Evolutionary conservation across 2,888 invertebrate species (phyloP).

Genomic region (Cephus pygmeus): DNA sequence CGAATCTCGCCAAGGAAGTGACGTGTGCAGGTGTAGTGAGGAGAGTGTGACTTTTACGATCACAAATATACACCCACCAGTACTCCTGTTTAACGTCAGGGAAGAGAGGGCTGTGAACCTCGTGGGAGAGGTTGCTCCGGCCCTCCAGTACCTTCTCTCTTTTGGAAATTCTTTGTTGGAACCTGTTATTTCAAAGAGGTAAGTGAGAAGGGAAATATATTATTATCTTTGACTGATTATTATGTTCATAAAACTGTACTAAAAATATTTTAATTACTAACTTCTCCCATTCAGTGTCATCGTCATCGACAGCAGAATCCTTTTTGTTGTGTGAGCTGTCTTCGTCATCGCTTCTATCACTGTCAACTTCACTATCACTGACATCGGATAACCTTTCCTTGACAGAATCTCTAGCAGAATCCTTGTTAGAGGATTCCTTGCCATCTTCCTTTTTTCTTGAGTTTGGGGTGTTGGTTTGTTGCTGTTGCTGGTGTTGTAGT

Average conservation of each 20-base stretch:
- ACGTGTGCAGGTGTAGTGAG: conserved; percentile 94
- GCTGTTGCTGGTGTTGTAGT: conserved; percentile 32
- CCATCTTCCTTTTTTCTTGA: conserved; percentile 34
- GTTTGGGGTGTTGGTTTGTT: conserved; percentile 34
- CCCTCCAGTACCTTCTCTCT: conserved; percentile 90
- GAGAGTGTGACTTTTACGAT: conserved; percentile 90
- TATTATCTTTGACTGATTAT: neutral
- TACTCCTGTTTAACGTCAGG: conserved; percentile 97
- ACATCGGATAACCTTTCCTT: conserved; percentile 47
- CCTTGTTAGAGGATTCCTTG: conserved; percentile 48
- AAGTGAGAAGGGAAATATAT: neutral
- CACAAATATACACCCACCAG: conserved; percentile 99
- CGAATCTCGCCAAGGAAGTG: conserved; percentile 88
- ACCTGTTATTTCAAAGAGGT: conserved; percentile 58
- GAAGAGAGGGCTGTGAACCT: conserved; percentile 97
- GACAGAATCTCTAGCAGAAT: conserved; percentile 39
- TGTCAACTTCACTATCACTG: conserved; percentile 67
- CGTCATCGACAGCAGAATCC: conserved; percentile 73
- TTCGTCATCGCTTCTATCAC: conserved; percentile 69
- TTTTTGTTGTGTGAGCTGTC: conserved; percentile 69
- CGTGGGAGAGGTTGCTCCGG: conserved; percentile 92
- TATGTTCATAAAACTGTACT: neutral
- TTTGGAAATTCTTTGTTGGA: conserved; percentile 88
- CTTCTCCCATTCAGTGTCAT: conserved; percentile 94
- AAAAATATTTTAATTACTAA: conserved; percentile 26